A percentile compares a stretch with the other conserved stretches of the same genome.
These are phyloP conservation scores for Epistrophella euchroma DNA, from an alignment of 2,888 invertebrate species.

Conservation along the genomic window DNA sequence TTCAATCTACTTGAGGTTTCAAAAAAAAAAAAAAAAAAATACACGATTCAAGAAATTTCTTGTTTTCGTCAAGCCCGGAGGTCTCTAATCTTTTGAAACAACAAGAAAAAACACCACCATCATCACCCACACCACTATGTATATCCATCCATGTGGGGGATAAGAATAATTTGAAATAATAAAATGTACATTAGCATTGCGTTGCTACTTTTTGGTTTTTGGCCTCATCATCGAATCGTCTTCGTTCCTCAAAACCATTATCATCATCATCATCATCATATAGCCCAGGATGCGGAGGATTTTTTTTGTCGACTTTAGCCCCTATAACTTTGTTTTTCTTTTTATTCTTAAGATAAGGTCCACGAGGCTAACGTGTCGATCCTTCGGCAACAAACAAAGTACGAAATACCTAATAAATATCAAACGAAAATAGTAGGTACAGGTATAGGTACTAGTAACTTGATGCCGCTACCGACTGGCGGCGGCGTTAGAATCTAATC, in stretches of 20 bases:
- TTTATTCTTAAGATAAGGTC: neutral
- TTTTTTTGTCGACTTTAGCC: neutral
- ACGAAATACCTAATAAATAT: constrained; percentile 24
- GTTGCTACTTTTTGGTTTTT: constrained; percentile 46
- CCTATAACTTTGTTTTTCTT: neutral
- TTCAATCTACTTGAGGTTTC: constrained; percentile 43
- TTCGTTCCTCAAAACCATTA: constrained; percentile 28
- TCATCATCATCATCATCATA: constrained; percentile 21
- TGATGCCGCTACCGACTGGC: constrained; percentile 19
- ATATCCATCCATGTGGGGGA: neutral
- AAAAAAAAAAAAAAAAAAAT: constrained; percentile 5
- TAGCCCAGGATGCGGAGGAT: constrained; percentile 1
- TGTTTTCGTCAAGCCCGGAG: constrained; percentile 16
- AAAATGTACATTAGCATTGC: constrained; percentile 71
- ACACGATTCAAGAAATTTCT: constrained; percentile 38
- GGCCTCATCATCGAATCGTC: constrained; percentile 22
- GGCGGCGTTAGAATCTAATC: neutral
- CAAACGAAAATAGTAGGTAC: constrained; percentile 8
- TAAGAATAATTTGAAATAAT: constrained; percentile 72
- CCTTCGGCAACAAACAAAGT: neutral
- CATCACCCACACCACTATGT: constrained; percentile 31
- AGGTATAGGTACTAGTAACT: neutral
- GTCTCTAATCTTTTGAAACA: constrained; percentile 26
- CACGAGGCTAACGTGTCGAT: neutral
- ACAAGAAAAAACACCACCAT: constrained; percentile 1